Conservation (phyloP, 2,888 invertebrate species). For the Synergus umbraculus region DNA sequence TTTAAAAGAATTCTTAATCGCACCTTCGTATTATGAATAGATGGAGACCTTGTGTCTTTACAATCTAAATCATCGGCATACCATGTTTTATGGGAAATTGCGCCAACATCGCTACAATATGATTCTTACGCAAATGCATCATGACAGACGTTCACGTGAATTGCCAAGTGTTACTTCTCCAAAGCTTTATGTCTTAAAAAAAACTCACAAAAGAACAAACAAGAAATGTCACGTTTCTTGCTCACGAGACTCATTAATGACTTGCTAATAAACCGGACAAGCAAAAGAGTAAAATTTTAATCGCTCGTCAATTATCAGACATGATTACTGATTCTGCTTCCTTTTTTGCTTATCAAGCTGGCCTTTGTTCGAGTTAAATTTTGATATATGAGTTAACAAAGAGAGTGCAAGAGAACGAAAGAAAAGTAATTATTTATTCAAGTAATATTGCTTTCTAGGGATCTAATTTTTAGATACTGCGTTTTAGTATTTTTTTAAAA, state of each 20-base stretch:
- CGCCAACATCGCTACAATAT: background rate
- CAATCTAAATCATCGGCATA: background rate
- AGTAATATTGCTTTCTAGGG: background rate
- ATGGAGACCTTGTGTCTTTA: background rate
- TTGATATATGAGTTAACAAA: background rate
- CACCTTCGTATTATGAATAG: background rate
- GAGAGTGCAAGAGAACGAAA: background rate
- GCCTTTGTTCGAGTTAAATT: background rate
- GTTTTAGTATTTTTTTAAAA: background rate
- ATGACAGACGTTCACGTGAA: background rate
- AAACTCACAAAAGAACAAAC: background rate
- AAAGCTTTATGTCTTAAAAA: background rate
- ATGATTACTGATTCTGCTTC: background rate
- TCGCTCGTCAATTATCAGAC: background rate
- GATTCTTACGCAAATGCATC: background rate
- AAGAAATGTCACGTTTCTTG: constrained; percentile 5
- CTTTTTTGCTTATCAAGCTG: background rate
- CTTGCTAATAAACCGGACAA: background rate
- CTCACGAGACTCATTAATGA: background rate
- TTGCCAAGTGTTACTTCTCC: background rate
- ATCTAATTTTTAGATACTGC: background rate
- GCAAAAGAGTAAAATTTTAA: constrained; percentile 1
- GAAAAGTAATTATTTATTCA: background rate
- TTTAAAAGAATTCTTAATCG: background rate
- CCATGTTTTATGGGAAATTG: constrained; percentile 6